phyloP scores from a whole-genome alignment of 2,113 vertebrate genomes.

The Micromys minutus region DNA sequence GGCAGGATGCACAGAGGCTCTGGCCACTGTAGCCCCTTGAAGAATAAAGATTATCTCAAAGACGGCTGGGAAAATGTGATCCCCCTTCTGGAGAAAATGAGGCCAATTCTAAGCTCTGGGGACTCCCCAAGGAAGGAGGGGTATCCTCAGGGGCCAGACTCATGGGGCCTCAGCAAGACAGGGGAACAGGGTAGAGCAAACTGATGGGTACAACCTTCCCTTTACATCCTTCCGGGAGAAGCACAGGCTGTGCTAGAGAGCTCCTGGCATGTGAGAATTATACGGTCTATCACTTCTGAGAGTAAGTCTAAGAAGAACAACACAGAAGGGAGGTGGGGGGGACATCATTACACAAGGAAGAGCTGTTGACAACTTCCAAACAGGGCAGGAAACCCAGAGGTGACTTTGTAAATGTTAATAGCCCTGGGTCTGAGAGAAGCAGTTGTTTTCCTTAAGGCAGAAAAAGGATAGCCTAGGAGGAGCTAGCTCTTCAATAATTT shows the following conservation, averaged over 20 bases:
- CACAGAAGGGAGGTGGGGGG: background rate
- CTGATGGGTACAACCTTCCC: accelerated
- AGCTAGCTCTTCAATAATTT: no score
- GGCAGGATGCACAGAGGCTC: background rate
- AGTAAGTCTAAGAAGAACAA: background rate
- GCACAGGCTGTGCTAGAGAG: background rate
- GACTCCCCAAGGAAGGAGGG: background rate
- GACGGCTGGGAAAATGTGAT: accelerated
- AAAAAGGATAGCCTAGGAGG: background rate
- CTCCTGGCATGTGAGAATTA: slow-evolving; percentile 72
- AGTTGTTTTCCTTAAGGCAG: background rate
- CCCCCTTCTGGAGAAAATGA: background rate
- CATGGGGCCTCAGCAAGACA: no score
- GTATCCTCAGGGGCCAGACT: accelerated
- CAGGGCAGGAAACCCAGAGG: background rate
- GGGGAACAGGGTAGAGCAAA: accelerated
- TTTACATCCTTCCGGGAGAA: slow-evolving; percentile 2
- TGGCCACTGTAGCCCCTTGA: background rate
- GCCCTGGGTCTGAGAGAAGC: background rate
- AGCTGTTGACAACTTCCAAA: background rate
- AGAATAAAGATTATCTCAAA: background rate
- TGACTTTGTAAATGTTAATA: background rate
- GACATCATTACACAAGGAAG: background rate
- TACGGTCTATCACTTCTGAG: slow-evolving; percentile 61
- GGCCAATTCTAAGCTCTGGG: accelerated